Base-by-base conservation (phyloP, 2,888 invertebrate species). In the Anoncus sp. region DNA sequence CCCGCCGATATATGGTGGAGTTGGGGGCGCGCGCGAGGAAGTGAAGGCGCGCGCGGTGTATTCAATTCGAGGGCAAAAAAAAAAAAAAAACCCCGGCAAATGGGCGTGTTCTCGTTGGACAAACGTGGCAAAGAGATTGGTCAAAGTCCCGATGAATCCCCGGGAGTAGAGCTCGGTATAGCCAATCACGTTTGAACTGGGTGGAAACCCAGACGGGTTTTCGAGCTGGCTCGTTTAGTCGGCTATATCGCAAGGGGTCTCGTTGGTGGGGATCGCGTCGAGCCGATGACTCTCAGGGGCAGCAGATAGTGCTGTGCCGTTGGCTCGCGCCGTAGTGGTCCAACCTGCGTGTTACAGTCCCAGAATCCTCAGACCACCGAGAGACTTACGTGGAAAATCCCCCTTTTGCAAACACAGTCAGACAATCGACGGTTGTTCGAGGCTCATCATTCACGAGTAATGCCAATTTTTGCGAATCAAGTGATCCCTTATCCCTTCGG, bases 301-400 rank as follows among this genome's bases (percentile, higher is more conserved):
- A 65, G 75, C 90, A 91, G 91, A 91, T 91, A 90, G 91, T 90
- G 87, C 85, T 88, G 90, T 89, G 91, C 90, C 90, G 91, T 91
- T 90, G 91, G 88, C 88, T 88, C 90, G 89, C 88, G 89, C 86
- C 89, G 89, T 86, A 85, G 63, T 88, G 87, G 86, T 87, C 84
- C 85, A 82, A 69, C 83, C 86, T 84, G 85, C 75, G 82, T 82
- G 84, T n/a, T n/a, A 83, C 85, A 85, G 75, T 80, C 83, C n/a
- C 83, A 83, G 84, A 84, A 84, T 83, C 84, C 84, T 66, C 77
- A 84, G 81, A 81, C 83, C 80, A n/a, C 80, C 75, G 73, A 77
- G 74, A 82, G 78, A 81, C 77, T 75, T 16, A n/a, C 63, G 45
- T 60, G 40, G 57, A 55, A 49, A 53, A 45, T 43, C 51, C 76